These are phyloP conservation scores for Hyles lineata DNA, from an alignment of 2,888 invertebrate species.

Conservation along the genomic window DNA sequence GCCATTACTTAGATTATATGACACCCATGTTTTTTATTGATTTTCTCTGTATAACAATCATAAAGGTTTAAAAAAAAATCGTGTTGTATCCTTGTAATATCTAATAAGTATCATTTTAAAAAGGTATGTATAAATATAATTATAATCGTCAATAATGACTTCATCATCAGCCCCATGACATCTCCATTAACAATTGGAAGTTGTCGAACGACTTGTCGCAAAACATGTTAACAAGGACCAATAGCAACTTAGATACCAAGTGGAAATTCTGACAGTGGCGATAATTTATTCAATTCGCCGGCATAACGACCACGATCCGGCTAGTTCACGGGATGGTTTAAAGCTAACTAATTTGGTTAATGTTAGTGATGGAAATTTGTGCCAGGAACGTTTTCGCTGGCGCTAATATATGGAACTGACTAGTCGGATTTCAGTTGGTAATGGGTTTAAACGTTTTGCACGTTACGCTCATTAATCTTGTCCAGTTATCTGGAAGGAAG, in stretches of 20 bases:
- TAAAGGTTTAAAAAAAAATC: no score
- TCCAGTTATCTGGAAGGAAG: constrained; percentile 77
- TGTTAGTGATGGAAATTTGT: constrained; percentile 82
- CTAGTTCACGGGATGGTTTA: constrained; percentile 66
- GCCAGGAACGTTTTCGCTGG: constrained; percentile 76
- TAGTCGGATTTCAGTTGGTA: constrained; percentile 82
- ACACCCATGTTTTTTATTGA: no score
- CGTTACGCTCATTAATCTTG: constrained; percentile 84
- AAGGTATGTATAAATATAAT: no score
- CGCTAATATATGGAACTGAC: constrained; percentile 84
- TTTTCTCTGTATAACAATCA: no score
- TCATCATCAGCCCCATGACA: no score
- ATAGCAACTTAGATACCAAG: constrained; percentile 10
- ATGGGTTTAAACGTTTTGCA: constrained; percentile 84
- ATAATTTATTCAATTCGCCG: constrained; percentile 70
- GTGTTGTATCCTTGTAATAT: no score
- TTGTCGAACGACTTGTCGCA: background rate
- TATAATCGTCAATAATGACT: no score
- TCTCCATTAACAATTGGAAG: background rate
- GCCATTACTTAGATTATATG: no score
- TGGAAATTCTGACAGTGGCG: constrained; percentile 48
- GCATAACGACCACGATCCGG: constrained; percentile 64
- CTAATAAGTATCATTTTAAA: no score
- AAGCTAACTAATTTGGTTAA: constrained; percentile 83
- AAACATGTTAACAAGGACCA: constrained; percentile 6